Evolutionary conservation across 2,797 vertebrate species (phyloP).

Genomic region (Sebastes taczanowskii): DNA sequence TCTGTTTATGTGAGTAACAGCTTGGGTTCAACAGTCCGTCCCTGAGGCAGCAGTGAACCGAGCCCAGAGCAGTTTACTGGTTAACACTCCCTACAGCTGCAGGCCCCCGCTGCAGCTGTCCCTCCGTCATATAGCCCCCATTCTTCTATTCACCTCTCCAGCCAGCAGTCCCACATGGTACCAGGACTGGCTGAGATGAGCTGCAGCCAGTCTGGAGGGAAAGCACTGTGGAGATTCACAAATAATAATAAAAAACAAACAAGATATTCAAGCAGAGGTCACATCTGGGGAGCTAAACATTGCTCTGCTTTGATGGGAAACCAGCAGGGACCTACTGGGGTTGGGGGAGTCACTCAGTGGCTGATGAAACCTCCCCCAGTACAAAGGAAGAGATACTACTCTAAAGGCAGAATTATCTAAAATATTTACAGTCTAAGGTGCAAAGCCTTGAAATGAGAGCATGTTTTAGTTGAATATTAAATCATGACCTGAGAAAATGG

Average conservation of each 20-base stretch:
- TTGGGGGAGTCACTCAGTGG: not conserved
- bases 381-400: constrained; percentile 22
- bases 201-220: constrained; percentile 42
- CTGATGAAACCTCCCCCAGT: constrained; percentile 11
- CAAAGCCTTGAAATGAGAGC: not conserved
- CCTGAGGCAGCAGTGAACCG: constrained; percentile 48
- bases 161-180: constrained; percentile 39
- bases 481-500: not conserved
- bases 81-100: constrained; percentile 62
- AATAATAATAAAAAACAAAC: constrained; percentile 55
- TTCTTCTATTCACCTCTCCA: constrained; percentile 44
- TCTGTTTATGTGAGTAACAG: constrained; percentile 54
- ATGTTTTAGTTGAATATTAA: constrained; percentile 7
- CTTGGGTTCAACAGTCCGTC: constrained; percentile 48
- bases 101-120: constrained; percentile 59
- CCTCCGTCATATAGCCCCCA: constrained; percentile 50
- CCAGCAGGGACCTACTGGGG: constrained; percentile 34
- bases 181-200: constrained; percentile 31
- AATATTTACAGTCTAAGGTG: constrained; percentile 29
- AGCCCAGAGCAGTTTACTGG: constrained; percentile 61
- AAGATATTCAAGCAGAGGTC: constrained; percentile 60
- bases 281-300: constrained; percentile 66
- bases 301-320: constrained; percentile 61
- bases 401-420: constrained; percentile 9
- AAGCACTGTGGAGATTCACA: constrained; percentile 55